Conservation (phyloP, 2,113 vertebrate genomes). For the Spermophilus dauricus region DNA sequence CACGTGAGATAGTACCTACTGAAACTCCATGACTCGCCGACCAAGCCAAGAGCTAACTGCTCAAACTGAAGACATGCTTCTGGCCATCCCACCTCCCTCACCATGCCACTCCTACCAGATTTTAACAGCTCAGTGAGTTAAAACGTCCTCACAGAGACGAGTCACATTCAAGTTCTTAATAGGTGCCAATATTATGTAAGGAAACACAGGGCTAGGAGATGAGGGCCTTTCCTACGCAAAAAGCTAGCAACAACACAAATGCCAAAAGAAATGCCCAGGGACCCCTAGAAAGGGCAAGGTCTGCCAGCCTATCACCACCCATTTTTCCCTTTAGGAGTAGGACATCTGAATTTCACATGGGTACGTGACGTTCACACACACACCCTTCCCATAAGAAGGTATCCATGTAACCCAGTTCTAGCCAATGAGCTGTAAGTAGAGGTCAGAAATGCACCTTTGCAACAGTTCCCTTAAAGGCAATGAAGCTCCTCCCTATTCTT, state of each 20-base stretch:
- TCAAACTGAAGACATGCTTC: too few species aligned
- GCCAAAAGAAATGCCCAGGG: too few species aligned
- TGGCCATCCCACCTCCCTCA: too few species aligned
- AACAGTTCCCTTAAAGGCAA: neutral
- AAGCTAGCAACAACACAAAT: rapidly evolving
- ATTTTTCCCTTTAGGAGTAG: too few species aligned
- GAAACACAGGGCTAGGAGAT: neutral
- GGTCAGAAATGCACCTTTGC: too few species aligned
- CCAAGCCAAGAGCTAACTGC: too few species aligned
- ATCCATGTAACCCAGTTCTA: too few species aligned
- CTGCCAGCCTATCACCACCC: too few species aligned
- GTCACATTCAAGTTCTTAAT: neutral
- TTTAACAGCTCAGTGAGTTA: too few species aligned
- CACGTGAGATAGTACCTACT: too few species aligned
- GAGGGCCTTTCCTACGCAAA: neutral
- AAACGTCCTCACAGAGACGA: rapidly evolving
- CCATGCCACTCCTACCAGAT: neutral
- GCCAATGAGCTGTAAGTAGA: neutral
- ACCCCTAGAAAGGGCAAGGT: neutral
- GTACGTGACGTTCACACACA: neutral
- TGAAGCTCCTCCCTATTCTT: neutral
- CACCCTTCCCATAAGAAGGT: neutral
- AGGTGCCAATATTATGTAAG: neutral
- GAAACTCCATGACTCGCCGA: too few species aligned
- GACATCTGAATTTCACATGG: neutral